Evolutionary conservation across 2,888 invertebrate genomes (phyloP), one percentile per base, ranked within the genome.

Genomic region (Megamerina dolium): DNA sequence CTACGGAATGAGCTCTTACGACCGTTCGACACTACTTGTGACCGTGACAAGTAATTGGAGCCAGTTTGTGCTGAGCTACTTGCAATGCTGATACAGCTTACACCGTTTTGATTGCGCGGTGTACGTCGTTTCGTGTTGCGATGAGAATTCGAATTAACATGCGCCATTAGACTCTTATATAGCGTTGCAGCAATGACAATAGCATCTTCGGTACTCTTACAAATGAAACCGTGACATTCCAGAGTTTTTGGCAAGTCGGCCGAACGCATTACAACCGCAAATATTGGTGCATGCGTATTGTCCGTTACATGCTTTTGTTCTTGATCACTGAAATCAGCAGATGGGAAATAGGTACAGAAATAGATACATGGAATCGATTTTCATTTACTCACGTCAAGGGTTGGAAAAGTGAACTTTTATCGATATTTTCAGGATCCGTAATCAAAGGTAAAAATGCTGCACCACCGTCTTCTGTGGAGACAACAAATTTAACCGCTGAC

Each of bases 211-310:
- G 89, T 85, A 59, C 85, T 85, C 69, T 85, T 84, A 71, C 91
- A 92, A 56, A 89, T 85, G 72, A 91, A 92, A 34, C 87, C 91
- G 74, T 92, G 92, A 70, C 91, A 92, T 74, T 91, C 89, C 50
- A 91, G 73, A 56, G 85, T 79, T 63, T 86, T 85, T 3, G 85
- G 83, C 17, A 83, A 81, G 34, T 82, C 85, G 38, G 81, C 77
- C 17, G 75, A 73, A 58, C 90, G 80, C 90, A 91, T 91, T 44
- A 92, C 89, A 20, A 91, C 90, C 36, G 90, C 87, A 72, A 92
- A 90, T 58, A 92, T 78, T 1, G 90, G 90, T 13, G 87, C 86
- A 72, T 89, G 88, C 14, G 80, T 64, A 18, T 75, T 75, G 3
- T 63, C 59, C 60, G 75, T 73, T 63, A 60, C 65, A 52, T 61